A percentile compares a stretch with the other conserved stretches of the same genome.
Evolutionary conservation across 1,140 invertebrate species (phyloP).

Genomic region (Bombus breviceps): DNA sequence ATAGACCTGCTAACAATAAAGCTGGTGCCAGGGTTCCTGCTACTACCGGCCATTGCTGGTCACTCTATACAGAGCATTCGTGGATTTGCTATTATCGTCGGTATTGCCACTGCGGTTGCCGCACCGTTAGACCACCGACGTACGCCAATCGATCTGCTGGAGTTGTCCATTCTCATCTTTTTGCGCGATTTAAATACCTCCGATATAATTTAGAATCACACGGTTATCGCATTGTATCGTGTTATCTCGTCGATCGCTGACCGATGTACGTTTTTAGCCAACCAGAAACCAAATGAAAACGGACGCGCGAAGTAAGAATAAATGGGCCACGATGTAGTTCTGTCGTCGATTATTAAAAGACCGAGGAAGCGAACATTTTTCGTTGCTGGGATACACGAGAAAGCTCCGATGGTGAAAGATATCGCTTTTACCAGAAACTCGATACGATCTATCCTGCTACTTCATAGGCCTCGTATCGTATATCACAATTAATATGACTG

Average conservation of each 20-base stretch:
- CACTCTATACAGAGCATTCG: conserved; percentile 47
- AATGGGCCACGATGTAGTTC: background rate
- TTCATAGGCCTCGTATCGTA: background rate
- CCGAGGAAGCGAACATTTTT: background rate
- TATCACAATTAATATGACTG: background rate
- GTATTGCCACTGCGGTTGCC: conserved; percentile 33
- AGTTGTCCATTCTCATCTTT: background rate
- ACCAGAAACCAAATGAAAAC: background rate
- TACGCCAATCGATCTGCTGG: background rate
- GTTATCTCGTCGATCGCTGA: too few relatives aligned
- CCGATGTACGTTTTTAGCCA: background rate
- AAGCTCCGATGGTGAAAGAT: background rate
- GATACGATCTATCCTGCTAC: background rate
- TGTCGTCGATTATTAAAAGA: background rate
- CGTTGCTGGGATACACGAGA: background rate
- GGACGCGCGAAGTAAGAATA: too few relatives aligned
- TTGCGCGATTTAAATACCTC: background rate
- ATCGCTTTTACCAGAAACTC: conserved; percentile 6
- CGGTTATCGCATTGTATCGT: too few relatives aligned
- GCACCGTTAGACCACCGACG: background rate
- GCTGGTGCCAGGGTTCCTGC: conserved; percentile 12
- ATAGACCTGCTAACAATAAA: conserved; percentile 40
- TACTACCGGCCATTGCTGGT: conserved; percentile 9
- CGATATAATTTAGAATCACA: background rate
- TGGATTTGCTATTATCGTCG: conserved; percentile 49